A percentile compares a stretch with the other conserved stretches of the same genome.
These are phyloP conservation scores for Numenius arquata DNA, from an alignment of 2,113 vertebrate genomes.

Conservation along the genomic window DNA sequence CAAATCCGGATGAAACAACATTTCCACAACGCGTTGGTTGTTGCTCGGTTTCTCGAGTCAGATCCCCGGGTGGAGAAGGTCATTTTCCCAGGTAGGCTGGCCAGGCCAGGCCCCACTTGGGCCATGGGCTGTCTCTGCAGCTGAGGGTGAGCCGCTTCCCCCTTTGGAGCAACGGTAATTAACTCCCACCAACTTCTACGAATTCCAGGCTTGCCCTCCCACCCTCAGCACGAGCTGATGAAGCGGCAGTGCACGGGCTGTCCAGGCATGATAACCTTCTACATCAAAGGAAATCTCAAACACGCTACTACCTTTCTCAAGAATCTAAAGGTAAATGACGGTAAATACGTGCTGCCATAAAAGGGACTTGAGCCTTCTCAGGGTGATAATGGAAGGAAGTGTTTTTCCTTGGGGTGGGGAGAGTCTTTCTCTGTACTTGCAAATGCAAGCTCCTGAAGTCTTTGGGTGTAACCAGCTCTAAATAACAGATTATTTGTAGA, in stretches of 20 bases:
- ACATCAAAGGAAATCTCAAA: conserved; percentile 84
- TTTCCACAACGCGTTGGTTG: conserved; percentile 82
- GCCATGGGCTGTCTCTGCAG: not conserved
- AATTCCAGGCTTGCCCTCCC: conserved; percentile 84
- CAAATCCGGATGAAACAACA: conserved; percentile 90
- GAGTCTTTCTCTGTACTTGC: not conserved
- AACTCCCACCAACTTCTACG: not conserved
- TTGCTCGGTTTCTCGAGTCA: conserved; percentile 81
- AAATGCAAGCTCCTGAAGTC: not conserved
- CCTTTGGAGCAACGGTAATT: not conserved
- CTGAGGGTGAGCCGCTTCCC: not conserved
- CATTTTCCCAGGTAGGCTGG: conserved; percentile 85
- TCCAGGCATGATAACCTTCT: conserved; percentile 88
- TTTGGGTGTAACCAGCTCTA: not conserved
- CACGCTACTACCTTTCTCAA: conserved; percentile 82
- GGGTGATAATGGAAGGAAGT: not conserved
- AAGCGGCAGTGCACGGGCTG: conserved; percentile 87
- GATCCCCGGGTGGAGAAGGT: conserved; percentile 84
- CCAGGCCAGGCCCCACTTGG: not conserved
- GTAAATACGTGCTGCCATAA: fast-evolving
- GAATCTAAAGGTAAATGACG: conserved; percentile 83
- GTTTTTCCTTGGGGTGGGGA: not conserved
- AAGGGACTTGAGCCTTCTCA: not conserved
- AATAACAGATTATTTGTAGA: not conserved
- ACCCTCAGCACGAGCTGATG: conserved; percentile 85